Base-by-base conservation (phyloP, 2,797 vertebrate genomes). In the Megalops cyprinoides region DNA sequence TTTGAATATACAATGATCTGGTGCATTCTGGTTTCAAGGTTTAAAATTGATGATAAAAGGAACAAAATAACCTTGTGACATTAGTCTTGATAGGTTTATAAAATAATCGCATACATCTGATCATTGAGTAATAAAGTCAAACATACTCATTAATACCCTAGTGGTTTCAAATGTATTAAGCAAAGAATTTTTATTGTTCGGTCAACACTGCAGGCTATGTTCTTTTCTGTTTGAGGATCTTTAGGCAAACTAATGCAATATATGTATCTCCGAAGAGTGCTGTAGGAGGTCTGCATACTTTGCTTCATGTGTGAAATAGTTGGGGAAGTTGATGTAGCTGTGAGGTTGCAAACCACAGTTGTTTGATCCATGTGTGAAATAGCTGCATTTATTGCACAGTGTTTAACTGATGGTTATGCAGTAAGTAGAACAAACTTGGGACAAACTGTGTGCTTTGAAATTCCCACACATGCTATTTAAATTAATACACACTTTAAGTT, bases 221-320 rank as follows among this genome's bases (percentile, higher is more conserved):
- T 37, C 48, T 31, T 28, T 31, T 51, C 25, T 51, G 9, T 18
- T 49, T 51, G 12, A 28, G 4, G 5, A 51, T 1, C 44, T 28
- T n/a, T 39, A 46, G 28, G 31, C 51, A 76, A 55, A 37, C 31
- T 34, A 8, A 76, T 39, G 3, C 46, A 46, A 6, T 2, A 42
- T 5, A 15, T 48, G 71, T 9, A 48, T n/a, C 18, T 74, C 20
- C 25, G 28, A 25, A 49, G 23, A 25, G 8, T 4, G 46, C 10
- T 4, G 23, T 37, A 4, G 28, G 8, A 3, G 53, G 53, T 9
- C 23, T 77, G 51, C 55, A 44, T 58, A n/a, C 5, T 60, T 23
- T 1, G 23, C 37, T 34, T 39, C 51, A 25, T 28, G 71, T 77
- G 76, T 56, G 76, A 77, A 58, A 77, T 77, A 77, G 76, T 34